A percentile compares a stretch with the other conserved stretches of the same genome.
phyloP scores from a whole-genome alignment of 2,888 invertebrate genomes.

The Eucera pruinosa region DNA sequence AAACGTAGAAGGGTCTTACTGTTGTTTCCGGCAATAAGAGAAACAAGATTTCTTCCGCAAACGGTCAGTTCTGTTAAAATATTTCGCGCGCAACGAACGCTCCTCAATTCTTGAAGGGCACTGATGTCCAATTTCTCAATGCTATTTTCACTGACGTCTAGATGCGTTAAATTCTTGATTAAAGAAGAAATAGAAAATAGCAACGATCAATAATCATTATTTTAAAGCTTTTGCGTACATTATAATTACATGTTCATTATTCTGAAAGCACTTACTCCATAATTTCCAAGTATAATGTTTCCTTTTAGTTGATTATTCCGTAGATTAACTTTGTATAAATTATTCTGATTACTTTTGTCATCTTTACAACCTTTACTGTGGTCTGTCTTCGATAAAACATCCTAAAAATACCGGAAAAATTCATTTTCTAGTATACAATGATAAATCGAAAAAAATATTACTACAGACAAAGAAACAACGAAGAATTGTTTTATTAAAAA shows the following conservation, averaged over 20 bases:
- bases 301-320: conserved; percentile 92
- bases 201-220: conserved; percentile 25
- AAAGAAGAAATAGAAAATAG: conserved; percentile 40
- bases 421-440: neutral
- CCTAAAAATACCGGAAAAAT: conserved; percentile 58
- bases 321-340: conserved; percentile 89
- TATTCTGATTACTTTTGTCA: conserved; percentile 76
- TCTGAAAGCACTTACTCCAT: conserved; percentile 88
- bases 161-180: conserved; percentile 90
- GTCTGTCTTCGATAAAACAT: conserved; percentile 76
- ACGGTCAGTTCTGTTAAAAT: conserved; percentile 90
- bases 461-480: too few species aligned
- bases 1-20: conserved; percentile 85
- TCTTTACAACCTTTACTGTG: conserved; percentile 75
- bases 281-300: conserved; percentile 93
- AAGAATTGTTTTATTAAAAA: too few species aligned
- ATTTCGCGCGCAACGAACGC: conserved; percentile 92
- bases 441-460: too few species aligned
- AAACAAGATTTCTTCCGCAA: conserved; percentile 91
- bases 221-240: neutral
- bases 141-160: conserved; percentile 93
- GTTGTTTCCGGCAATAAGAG: conserved; percentile 92
- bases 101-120: conserved; percentile 91
- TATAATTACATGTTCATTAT: neutral
- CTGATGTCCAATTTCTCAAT: conserved; percentile 93